These are phyloP conservation scores for Cebus imitator DNA, from an alignment of 2,113 vertebrate genomes.

Conservation along the genomic window DNA sequence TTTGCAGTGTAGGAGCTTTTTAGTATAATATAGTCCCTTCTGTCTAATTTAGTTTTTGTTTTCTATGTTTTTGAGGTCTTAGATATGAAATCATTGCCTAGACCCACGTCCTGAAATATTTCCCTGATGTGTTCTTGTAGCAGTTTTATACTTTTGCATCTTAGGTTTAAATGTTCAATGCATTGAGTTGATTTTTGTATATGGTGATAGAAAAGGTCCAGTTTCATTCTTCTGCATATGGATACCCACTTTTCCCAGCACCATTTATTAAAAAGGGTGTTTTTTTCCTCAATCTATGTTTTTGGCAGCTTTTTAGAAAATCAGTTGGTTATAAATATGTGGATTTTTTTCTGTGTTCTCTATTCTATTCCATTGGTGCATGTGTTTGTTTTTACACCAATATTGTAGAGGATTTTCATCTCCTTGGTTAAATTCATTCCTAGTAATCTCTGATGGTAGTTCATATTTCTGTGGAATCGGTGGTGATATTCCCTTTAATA, in stretches of 20 bases:
- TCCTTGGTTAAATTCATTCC: not conserved
- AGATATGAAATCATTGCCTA: not conserved
- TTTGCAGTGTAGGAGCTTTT: not conserved
- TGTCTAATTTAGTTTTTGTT: not conserved
- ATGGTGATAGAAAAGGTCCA: too few species aligned
- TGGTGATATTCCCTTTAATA: too few species aligned
- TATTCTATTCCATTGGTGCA: not conserved
- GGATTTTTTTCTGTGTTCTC: not conserved
- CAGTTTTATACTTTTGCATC: not conserved
- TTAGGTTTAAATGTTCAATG: not conserved
- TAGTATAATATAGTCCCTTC: not conserved
- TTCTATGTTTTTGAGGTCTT: not conserved
- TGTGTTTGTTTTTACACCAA: not conserved
- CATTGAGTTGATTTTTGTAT: not conserved
- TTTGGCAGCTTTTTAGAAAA: not conserved
- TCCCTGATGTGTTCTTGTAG: not conserved
- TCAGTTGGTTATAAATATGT: not conserved
- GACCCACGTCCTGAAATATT: not conserved
- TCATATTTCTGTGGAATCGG: too few species aligned
- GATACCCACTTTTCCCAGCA: too few species aligned
- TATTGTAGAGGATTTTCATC: not conserved
- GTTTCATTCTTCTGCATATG: too few species aligned
- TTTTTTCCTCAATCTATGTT: not conserved
- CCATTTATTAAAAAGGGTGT: not conserved
- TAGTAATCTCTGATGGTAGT: too few species aligned